A percentile compares a stretch with the other conserved stretches of the same genome.
Conservation (phyloP, 2,797 vertebrate genomes). For the Sarcophilus harrisii region DNA sequence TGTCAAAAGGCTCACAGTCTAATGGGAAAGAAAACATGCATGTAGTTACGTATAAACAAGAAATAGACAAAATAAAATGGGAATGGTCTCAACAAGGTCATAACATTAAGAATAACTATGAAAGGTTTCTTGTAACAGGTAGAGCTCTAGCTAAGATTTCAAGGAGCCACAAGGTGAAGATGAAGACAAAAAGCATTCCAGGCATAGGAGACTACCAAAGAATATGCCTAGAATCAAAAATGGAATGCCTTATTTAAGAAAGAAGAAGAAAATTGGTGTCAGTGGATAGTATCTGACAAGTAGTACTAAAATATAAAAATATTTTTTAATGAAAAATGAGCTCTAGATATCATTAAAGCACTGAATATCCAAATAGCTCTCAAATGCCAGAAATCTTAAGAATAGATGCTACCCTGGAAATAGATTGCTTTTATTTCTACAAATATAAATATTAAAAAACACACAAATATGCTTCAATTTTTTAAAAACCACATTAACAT, state of each 20-base stretch:
- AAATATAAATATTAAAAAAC: background rate
- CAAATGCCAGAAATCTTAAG: background rate
- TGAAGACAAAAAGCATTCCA: background rate
- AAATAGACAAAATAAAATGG: background rate
- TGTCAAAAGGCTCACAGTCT: background rate
- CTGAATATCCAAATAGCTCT: background rate
- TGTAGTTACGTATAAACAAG: background rate
- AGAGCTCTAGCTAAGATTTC: background rate
- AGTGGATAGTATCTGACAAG: background rate
- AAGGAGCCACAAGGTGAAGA: background rate
- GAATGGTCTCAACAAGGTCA: background rate
- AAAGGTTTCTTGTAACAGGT: background rate
- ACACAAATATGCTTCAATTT: constrained; percentile 10
- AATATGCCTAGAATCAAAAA: background rate
- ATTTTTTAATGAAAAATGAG: background rate
- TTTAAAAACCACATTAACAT: constrained; percentile 41
- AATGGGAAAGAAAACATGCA: background rate
- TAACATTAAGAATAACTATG: background rate
- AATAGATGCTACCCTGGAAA: background rate
- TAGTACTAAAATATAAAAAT: background rate
- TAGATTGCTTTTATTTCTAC: background rate
- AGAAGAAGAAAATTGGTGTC: background rate
- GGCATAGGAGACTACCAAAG: background rate
- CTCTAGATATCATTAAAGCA: background rate
- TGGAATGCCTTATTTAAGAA: background rate